Base-by-base conservation (phyloP, 2,888 invertebrate species). In the Lasioglossum figueresi region DNA sequence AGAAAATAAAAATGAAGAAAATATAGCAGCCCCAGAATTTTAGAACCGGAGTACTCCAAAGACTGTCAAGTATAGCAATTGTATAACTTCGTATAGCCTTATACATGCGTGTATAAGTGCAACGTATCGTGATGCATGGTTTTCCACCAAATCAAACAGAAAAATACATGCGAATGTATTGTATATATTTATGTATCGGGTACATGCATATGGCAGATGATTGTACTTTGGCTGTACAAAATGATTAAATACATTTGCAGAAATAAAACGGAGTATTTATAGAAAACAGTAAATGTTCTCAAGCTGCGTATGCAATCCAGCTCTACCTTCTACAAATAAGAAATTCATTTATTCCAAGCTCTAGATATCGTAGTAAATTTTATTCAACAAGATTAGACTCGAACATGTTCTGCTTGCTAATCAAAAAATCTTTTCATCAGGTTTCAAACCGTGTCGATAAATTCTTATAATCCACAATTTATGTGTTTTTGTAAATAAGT, bases 61-160 rank as follows among this genome's bases (percentile, higher is more conserved):
- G 63, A 63, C 16, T 63, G 8, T 63, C 16, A 63, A 16, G 12
- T 59, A 27, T n/a, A 56, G n/a, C 56, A 56, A 59, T 27, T 1
- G 27, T 43, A 43, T 0, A 43, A 43, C 14, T 43, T 43, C 14
- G 43, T 43, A 43, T 43, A 14, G 43, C 14, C 63, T 78, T 84
- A 76, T 70, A 77, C 68, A 80, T 83, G 80, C 76, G 40, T 70
- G 48, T 63, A 52, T n/a, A 68, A 68, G 59, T 66, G 63, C 31
- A 79, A 75, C 68, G 56, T 45, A 48, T 74, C 70, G 80, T 66
- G 73, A 80, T 71, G 71, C 56, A 80, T 80, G 77, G 70, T 56
- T 56, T 48, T 76, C 37, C 16, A 52, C n/a, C 52, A 56, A 56
- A 74, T 37, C 14, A 48, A 37, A 52, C 34, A 34, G 8, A 34